phyloP scores from a whole-genome alignment of 2,797 vertebrate genomes.

The Halcyon smyrnensis region DNA sequence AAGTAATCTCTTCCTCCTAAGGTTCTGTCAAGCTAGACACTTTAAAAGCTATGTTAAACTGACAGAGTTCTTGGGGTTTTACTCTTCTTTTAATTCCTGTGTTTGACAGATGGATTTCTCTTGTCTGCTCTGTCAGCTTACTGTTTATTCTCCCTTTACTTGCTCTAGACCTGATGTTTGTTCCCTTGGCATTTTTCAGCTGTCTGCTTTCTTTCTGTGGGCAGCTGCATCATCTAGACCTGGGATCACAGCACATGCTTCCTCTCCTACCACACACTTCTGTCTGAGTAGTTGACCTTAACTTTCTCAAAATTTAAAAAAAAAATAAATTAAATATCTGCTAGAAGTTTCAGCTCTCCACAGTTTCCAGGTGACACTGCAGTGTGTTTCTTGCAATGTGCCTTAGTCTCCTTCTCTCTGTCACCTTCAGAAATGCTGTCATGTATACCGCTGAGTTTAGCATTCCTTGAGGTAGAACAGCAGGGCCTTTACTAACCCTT shows the following conservation, averaged over 20 bases:
- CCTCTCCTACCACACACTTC: not conserved
- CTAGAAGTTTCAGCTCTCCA: not conserved
- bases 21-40: not conserved
- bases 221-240: not conserved
- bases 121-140: not conserved
- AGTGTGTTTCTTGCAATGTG: not conserved
- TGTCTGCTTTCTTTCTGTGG: not conserved
- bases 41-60: constrained; percentile 20
- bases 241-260: not conserved
- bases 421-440: not conserved
- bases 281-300: not conserved
- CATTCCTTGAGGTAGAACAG: not conserved
- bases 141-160: not conserved
- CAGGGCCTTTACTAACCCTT: not conserved
- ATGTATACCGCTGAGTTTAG: not conserved
- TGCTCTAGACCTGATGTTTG: not conserved
- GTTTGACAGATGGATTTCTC: constrained; percentile 21
- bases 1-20: not conserved
- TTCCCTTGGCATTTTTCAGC: not conserved
- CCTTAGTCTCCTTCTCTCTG: not conserved
- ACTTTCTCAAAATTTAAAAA: not conserved
- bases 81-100: not conserved
- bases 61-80: not conserved
- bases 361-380: not conserved
- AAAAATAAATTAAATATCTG: not conserved